These are phyloP conservation scores for Colistium nudipinnis DNA, from an alignment of 2,113 vertebrate genomes.

Conservation along the genomic window DNA sequence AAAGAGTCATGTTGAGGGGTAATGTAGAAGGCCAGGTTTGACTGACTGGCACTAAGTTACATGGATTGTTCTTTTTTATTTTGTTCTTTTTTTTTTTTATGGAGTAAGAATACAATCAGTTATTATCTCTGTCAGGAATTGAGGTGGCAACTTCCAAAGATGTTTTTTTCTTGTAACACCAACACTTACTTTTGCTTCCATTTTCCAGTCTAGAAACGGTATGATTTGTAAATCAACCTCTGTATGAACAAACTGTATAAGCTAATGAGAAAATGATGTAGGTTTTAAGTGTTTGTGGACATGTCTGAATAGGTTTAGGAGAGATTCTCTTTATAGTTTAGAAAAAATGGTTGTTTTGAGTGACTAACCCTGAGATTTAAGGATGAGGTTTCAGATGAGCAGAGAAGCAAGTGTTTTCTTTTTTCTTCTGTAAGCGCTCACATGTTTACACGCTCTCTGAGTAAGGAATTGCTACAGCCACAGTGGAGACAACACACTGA, in stretches of 20 bases:
- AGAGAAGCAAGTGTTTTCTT: conserved; percentile 49
- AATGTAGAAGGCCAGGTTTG: conserved; percentile 83
- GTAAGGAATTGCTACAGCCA: conserved; percentile 62
- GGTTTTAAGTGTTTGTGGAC: conserved; percentile 65
- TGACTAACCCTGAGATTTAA: conserved; percentile 72
- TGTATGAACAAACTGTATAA: conserved; percentile 84
- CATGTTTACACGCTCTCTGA: conserved; percentile 78
- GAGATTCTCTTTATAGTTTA: conserved; percentile 26
- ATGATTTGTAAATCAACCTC: conserved; percentile 65
- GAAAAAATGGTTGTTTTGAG: conserved; percentile 62
- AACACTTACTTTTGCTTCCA: conserved; percentile 58
- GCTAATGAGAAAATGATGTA: conserved; percentile 83
- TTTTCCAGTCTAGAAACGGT: conserved; percentile 78
- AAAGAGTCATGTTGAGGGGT: conserved; percentile 82
- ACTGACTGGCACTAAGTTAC: conserved; percentile 76
- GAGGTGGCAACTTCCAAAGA: conserved; percentile 91
- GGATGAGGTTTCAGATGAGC: conserved; percentile 55
- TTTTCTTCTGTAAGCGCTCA: conserved; percentile 51
- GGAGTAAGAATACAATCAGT: conserved; percentile 83
- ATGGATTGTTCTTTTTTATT: conserved; percentile 71
- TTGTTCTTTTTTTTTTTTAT: conserved; percentile 68
- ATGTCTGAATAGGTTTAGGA: conserved; percentile 61
- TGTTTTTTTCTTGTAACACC: conserved; percentile 38
- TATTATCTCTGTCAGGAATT: conserved; percentile 76
- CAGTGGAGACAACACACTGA: conserved; percentile 53